Evolutionary conservation across 1,140 invertebrate genomes (phyloP), one percentile per base, ranked within the genome.

Genomic region (Drosophila seguyi): DNA sequence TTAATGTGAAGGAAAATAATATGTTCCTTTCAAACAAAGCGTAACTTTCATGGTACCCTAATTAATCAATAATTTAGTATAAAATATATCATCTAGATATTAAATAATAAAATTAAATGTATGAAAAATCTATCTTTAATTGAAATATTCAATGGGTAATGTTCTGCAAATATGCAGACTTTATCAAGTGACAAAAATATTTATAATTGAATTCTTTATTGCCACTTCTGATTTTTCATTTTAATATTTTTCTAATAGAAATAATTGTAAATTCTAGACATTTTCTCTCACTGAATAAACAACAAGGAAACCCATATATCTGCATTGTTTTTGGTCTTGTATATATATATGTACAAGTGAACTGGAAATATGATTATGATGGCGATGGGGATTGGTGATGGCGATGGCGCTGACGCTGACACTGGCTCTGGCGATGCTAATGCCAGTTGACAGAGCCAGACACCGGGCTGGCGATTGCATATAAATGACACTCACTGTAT

Each of bases 401-500:
- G 42, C 42, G 66, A n/a, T 53, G 47, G n/a, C 22, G 38, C 25
- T 44, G 61, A n/a, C 16, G 67, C 50, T 27, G 31, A n/a, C n/a
- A n/a, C n/a, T n/a, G n/a, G 22, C 18, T 22, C 34, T 39, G 52
- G 50, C 52, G 52, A 72, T 72, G 68, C 68, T 61, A 80, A 80
- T 80, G 71, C 29, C 39, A 2, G 38, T 42, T 55, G 60, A 73
- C 61, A 75, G 67, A 79, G 31, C 39, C 48, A 72, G 67, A 71
- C 65, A 68, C 50, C 38, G 27, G 44, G n/a, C 61, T 14, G 60
- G 65, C 48, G 68, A 57, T 73, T 71, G 81, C 81, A 83, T 83
- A 79, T 57, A 79, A 82, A 83, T 79, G 53, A 57, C 59, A 69
- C 45, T 52, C 80, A 83, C 34, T 83, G 75, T 77, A 34, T 42